Percentiles rank a stretch among this genome's conserved stretches.
phyloP scores from a whole-genome alignment of 2,113 vertebrate genomes.

The Oreotrochilus melanogaster region DNA sequence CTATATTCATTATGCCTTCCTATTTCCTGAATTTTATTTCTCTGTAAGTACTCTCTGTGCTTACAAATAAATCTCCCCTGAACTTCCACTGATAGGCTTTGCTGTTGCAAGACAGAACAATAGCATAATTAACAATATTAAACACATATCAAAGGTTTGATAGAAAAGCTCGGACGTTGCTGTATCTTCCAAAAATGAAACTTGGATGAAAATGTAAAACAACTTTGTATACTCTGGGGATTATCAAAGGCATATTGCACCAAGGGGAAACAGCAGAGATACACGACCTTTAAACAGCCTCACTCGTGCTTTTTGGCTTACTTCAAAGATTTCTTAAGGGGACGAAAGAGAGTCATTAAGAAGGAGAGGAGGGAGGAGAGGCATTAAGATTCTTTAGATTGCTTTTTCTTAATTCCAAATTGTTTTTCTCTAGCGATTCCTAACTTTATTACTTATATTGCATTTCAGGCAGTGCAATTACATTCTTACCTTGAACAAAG shows the following conservation, averaged over 20 bases:
- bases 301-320: background rate
- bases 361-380: background rate
- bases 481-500: slow-evolving; percentile 59
- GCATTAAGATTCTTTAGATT: slow-evolving; percentile 12
- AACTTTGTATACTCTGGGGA: background rate
- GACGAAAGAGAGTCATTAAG: background rate
- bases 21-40: slow-evolving; percentile 69
- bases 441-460: background rate
- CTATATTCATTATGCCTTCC: slow-evolving; percentile 52
- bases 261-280: background rate
- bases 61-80: slow-evolving; percentile 49
- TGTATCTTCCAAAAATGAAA: background rate
- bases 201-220: background rate
- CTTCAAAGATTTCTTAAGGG: slow-evolving; percentile 24
- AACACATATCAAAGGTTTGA: slow-evolving; percentile 29
- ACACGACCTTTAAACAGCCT: slow-evolving; percentile 49
- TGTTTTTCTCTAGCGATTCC: slow-evolving; percentile 48
- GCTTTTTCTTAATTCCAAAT: slow-evolving; percentile 41
- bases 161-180: background rate
- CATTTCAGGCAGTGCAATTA: slow-evolving; percentile 3
- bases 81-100: slow-evolving; percentile 4
- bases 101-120: slow-evolving; percentile 13
- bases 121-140: slow-evolving; percentile 44
- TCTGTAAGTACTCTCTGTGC: slow-evolving; percentile 14
- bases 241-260: background rate